phyloP scores from a whole-genome alignment of 2,888 invertebrate species.

The Rhynchonema sp. region DNA sequence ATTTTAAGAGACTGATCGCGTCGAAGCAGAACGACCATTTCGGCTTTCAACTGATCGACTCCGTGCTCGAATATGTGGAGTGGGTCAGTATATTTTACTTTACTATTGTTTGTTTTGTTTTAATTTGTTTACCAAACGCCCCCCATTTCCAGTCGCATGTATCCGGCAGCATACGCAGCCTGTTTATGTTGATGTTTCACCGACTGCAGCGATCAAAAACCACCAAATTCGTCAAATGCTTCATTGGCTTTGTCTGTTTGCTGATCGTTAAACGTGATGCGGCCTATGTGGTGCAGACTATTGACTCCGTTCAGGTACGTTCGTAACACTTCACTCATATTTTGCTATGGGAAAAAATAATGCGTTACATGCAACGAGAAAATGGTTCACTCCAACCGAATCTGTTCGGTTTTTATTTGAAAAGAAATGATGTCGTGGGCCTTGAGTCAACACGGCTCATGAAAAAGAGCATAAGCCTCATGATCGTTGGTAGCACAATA shows the following conservation, averaged over 20 bases:
- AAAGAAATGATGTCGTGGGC: too few relatives aligned
- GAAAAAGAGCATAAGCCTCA: too few relatives aligned
- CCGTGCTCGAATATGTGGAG: slow-evolving; percentile 61
- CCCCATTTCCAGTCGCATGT: not conserved
- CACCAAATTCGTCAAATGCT: slow-evolving; percentile 66
- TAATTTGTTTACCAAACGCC: not conserved
- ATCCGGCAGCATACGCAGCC: not conserved
- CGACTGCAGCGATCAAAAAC: slow-evolving; percentile 79
- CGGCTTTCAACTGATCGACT: slow-evolving; percentile 73
- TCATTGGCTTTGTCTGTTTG: slow-evolving; percentile 73
- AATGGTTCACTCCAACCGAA: too few relatives aligned
- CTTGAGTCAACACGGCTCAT: too few relatives aligned
- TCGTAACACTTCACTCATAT: too few relatives aligned
- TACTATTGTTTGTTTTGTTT: too few relatives aligned
- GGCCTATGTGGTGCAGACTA: slow-evolving; percentile 48
- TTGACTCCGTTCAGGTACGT: slow-evolving; percentile 61
- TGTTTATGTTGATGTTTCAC: slow-evolving; percentile 49
- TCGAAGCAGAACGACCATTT: slow-evolving; percentile 88
- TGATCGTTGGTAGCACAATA: too few relatives aligned
- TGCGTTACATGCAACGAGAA: too few relatives aligned
- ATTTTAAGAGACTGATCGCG: slow-evolving; percentile 76
- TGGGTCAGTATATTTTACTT: slow-evolving; percentile 45
- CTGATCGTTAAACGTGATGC: slow-evolving; percentile 64
- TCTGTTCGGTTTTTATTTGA: too few relatives aligned
- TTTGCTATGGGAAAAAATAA: too few relatives aligned